These are phyloP conservation scores for Momotus momota DNA, from an alignment of 2,797 vertebrate species.

Conservation along the genomic window DNA sequence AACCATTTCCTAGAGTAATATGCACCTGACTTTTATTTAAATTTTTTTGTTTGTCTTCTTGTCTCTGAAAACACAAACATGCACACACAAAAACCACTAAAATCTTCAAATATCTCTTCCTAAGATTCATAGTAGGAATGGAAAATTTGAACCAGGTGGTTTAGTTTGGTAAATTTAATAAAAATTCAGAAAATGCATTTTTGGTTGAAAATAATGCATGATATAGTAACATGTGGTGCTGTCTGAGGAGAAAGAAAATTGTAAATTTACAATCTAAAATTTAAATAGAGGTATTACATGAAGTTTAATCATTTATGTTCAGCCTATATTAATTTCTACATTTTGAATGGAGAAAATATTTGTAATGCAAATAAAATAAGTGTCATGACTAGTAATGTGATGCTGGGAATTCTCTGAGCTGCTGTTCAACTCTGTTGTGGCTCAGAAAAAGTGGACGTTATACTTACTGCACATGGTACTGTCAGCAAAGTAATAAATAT, in stretches of 20 bases:
- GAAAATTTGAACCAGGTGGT: not conserved
- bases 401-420: not conserved
- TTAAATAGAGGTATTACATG: not conserved
- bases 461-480: not conserved
- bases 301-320: not conserved
- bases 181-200: not conserved
- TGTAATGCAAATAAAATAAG: not conserved
- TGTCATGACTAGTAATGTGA: not conserved
- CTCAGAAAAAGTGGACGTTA: not conserved
- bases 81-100: not conserved
- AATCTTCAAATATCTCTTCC: not conserved
- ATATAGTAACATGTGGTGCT: not conserved
- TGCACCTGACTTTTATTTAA: not conserved
- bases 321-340: not conserved
- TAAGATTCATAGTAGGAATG: not conserved
- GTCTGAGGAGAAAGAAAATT: not conserved
- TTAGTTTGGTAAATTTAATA: not conserved
- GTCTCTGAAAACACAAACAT: not conserved
- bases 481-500: constrained; percentile 9
- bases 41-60: not conserved
- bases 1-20: not conserved
- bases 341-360: not conserved
- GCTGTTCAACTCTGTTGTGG: not conserved
- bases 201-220: not conserved
- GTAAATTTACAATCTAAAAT: not conserved